Percentiles rank a stretch among this genome's conserved stretches.
Conservation (phyloP, 2,888 invertebrate genomes). For the Galerucella pusilla region DNA sequence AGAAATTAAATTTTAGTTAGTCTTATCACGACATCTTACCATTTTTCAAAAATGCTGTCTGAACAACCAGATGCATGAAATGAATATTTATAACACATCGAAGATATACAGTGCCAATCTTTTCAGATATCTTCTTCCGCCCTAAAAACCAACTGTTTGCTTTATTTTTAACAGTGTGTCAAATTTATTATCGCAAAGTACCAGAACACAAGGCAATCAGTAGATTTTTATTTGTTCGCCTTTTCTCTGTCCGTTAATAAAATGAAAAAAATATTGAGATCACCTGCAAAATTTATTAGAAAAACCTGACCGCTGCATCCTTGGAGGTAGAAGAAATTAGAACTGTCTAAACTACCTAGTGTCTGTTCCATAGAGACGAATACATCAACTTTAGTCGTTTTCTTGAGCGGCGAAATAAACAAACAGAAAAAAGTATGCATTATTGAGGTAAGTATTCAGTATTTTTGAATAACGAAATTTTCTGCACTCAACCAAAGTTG, state of each 20-base stretch:
- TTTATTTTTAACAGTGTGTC: slow-evolving; percentile 28
- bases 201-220: slow-evolving; percentile 34
- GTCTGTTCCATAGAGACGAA: neutral
- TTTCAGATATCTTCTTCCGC: slow-evolving; percentile 23
- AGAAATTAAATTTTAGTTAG: neutral
- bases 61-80: slow-evolving; percentile 17
- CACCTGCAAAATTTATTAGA: slow-evolving; percentile 42
- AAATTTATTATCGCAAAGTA: slow-evolving; percentile 38
- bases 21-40: slow-evolving; percentile 7
- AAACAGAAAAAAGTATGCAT: no score
- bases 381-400: no score
- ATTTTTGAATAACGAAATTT: no score
- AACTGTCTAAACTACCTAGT: neutral
- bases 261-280: slow-evolving; percentile 37
- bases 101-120: slow-evolving; percentile 25
- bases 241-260: slow-evolving; percentile 34
- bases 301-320: slow-evolving; percentile 28
- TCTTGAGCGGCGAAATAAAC: no score
- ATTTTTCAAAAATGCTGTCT: slow-evolving; percentile 15
- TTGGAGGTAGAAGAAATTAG: slow-evolving; percentile 12
- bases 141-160: slow-evolving; percentile 26
- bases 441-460: no score
- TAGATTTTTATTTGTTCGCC: slow-evolving; percentile 30
- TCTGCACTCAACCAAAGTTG: no score
- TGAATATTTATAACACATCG: slow-evolving; percentile 21